These are phyloP conservation scores for Atlantisia rogersi DNA, from an alignment of 2,113 vertebrate species.

Conservation along the genomic window DNA sequence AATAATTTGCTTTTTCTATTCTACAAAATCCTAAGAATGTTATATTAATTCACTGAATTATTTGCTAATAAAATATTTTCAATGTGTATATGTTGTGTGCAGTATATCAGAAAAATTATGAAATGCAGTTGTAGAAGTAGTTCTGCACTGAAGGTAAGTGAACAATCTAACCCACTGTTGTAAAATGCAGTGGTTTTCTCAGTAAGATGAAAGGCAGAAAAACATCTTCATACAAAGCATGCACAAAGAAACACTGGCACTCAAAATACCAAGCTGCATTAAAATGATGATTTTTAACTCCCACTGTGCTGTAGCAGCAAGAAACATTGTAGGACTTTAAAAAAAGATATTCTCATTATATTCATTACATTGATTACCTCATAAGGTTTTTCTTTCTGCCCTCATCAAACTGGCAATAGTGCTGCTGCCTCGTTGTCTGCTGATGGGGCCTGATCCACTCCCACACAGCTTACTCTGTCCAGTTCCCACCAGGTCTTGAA, in stretches of 20 bases:
- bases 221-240: neutral
- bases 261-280: neutral
- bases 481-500: neutral
- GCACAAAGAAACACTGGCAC: neutral
- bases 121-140: neutral
- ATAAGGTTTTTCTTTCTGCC: neutral
- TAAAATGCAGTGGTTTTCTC: neutral
- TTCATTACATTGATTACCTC: neutral
- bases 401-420: accelerated
- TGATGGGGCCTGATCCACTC: neutral
- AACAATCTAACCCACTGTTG: neutral
- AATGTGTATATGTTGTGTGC: neutral
- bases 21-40: neutral
- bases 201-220: neutral
- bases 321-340: neutral
- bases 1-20: neutral
- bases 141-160: neutral
- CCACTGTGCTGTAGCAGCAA: neutral
- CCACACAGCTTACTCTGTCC: accelerated
- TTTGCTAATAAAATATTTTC: neutral
- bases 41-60: neutral
- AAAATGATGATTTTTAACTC: neutral
- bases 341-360: neutral
- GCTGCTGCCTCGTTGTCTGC: neutral
- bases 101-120: neutral